phyloP scores from a whole-genome alignment of 2,113 vertebrate genomes.

The Barbus barbus region DNA sequence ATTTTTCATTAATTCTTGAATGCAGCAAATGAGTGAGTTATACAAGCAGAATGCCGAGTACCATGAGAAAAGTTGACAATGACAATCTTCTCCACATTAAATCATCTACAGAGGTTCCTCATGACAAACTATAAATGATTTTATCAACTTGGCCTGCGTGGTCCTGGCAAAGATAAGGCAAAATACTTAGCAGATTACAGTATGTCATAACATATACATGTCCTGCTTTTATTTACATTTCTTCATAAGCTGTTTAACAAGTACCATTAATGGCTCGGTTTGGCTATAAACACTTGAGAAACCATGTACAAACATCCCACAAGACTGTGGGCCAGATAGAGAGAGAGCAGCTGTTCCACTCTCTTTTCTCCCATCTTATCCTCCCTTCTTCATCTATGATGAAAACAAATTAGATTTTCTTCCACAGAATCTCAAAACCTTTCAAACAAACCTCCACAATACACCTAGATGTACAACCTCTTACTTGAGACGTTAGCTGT shows the following conservation, averaged over 20 bases:
- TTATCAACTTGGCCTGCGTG: slow-evolving; percentile 23
- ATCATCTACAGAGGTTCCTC: not conserved
- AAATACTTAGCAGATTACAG: slow-evolving; percentile 23
- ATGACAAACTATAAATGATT: slow-evolving; percentile 28
- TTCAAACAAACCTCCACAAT: not conserved
- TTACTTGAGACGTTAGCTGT: slow-evolving; percentile 51
- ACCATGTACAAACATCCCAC: slow-evolving; percentile 60
- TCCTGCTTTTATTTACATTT: slow-evolving; percentile 49
- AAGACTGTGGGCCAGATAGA: slow-evolving; percentile 50
- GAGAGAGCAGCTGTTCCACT: slow-evolving; percentile 56
- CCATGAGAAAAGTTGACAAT: not conserved
- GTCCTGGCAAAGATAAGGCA: slow-evolving; percentile 21
- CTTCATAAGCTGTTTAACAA: slow-evolving; percentile 47
- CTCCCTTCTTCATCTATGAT: slow-evolving; percentile 59
- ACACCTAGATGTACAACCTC: slow-evolving; percentile 1
- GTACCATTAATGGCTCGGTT: slow-evolving; percentile 59
- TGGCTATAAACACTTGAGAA: slow-evolving; percentile 65
- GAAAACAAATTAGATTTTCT: slow-evolving; percentile 32
- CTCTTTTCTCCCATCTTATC: slow-evolving; percentile 52
- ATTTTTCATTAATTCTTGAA: too few relatives aligned
- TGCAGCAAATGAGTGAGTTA: not conserved
- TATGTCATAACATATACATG: slow-evolving; percentile 35
- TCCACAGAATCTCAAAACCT: not conserved
- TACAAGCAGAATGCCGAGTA: not conserved
- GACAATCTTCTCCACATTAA: not conserved